A percentile compares a stretch with the other conserved stretches of the same genome.
These are phyloP conservation scores for Sitta carolinensis DNA, from an alignment of 2,797 vertebrate species.

Conservation along the genomic window DNA sequence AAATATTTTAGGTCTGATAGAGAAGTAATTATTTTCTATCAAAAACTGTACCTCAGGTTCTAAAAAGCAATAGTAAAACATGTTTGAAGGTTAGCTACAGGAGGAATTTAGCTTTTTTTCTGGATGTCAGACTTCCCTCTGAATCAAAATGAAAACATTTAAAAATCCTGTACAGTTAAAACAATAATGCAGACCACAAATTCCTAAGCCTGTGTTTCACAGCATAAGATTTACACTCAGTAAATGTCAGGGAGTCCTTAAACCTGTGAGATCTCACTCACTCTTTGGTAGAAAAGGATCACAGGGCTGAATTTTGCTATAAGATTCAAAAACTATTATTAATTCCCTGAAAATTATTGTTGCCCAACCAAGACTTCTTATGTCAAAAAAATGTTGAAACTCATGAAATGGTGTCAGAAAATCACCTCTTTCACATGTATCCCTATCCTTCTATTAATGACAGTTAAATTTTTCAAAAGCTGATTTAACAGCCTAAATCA, in stretches of 20 bases:
- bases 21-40: neutral
- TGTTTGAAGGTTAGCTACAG: neutral
- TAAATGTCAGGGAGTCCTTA: neutral
- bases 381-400: neutral
- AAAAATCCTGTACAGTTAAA: neutral
- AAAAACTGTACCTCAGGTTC: neutral
- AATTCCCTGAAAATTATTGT: neutral
- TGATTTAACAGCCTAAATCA: constrained; percentile 22
- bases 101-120: neutral
- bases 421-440: neutral
- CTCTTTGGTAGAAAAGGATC: neutral
- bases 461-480: constrained; percentile 36
- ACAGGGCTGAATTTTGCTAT: neutral
- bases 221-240: neutral
- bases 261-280: neutral
- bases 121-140: neutral
- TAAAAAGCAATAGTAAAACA: neutral
- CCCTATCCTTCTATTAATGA: neutral
- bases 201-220: neutral
- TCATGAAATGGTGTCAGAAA: neutral
- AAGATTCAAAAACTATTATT: neutral
- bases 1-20: neutral
- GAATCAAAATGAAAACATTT: neutral
- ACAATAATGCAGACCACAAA: neutral
- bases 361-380: neutral